phyloP scores from a whole-genome alignment of 2,113 vertebrate species.

The Cryptotis parvus region DNA sequence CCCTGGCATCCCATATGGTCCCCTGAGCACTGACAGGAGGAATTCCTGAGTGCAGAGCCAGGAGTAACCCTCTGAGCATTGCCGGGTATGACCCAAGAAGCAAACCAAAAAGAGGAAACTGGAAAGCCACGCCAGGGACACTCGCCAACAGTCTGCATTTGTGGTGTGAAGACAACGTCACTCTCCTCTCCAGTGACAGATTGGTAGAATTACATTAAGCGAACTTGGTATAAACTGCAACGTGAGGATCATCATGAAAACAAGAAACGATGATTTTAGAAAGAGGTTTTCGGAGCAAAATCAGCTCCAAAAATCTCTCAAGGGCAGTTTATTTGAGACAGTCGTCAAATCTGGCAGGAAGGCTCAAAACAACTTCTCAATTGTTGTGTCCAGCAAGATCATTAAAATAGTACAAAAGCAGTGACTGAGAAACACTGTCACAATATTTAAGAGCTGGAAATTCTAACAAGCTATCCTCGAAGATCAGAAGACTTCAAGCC shows the following conservation, averaged over 20 bases:
- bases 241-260: not conserved
- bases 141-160: not conserved
- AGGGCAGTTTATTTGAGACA: not conserved
- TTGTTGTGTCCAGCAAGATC: not conserved
- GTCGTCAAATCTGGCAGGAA: not conserved
- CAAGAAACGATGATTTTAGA: not conserved
- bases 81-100: no score
- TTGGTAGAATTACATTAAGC: not conserved
- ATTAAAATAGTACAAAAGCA: slow-evolving; percentile 18
- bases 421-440: not conserved
- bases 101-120: not conserved
- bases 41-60: no score
- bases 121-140: not conserved
- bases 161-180: not conserved
- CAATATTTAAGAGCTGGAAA: not conserved
- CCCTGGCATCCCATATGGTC: no score
- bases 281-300: not conserved
- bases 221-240: not conserved
- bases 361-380: not conserved
- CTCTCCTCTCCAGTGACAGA: not conserved
- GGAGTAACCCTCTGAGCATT: no score
- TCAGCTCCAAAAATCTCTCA: not conserved
- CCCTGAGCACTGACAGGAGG: no score
- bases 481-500: slow-evolving; percentile 17
- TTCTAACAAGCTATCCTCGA: slow-evolving; percentile 5